Evolutionary conservation across 2,797 vertebrate genomes (phyloP).

Genomic region (Lateolabrax maculatus): DNA sequence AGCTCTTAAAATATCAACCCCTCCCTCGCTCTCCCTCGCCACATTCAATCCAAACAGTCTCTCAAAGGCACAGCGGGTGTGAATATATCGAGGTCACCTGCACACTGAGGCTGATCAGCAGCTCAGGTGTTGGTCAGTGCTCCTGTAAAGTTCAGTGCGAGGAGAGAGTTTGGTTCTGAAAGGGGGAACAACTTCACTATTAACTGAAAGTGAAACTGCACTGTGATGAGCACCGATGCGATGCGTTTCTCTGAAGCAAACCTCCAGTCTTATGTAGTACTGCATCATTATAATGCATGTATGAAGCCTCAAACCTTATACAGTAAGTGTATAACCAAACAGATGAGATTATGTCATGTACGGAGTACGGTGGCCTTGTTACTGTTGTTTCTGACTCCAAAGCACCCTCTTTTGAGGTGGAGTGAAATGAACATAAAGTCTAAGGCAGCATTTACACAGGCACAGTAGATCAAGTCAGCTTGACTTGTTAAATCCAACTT

Average conservation of each 20-base stretch:
- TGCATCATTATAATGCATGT: neutral
- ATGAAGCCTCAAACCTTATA: slow-evolving; percentile 33
- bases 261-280: neutral
- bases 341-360: slow-evolving; percentile 17
- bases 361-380: slow-evolving; percentile 23
- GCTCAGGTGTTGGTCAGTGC: neutral
- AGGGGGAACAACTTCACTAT: slow-evolving; percentile 20
- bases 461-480: neutral
- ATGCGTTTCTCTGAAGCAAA: slow-evolving; percentile 34
- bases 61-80: neutral
- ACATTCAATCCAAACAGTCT: neutral
- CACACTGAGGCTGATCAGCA: neutral
- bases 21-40: neutral
- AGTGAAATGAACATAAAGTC: neutral
- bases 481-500: neutral
- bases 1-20: neutral
- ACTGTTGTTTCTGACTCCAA: neutral
- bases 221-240: slow-evolving; percentile 38
- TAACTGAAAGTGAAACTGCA: slow-evolving; percentile 50
- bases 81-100: neutral
- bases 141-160: neutral
- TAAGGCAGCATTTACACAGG: slow-evolving; percentile 33
- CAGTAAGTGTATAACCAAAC: slow-evolving; percentile 23
- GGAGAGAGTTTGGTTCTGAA: neutral
- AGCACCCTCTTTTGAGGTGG: neutral